A percentile compares a stretch with the other conserved stretches of the same genome.
phyloP scores from a whole-genome alignment of 1,140 invertebrate genomes.

The Samia ricini region DNA sequence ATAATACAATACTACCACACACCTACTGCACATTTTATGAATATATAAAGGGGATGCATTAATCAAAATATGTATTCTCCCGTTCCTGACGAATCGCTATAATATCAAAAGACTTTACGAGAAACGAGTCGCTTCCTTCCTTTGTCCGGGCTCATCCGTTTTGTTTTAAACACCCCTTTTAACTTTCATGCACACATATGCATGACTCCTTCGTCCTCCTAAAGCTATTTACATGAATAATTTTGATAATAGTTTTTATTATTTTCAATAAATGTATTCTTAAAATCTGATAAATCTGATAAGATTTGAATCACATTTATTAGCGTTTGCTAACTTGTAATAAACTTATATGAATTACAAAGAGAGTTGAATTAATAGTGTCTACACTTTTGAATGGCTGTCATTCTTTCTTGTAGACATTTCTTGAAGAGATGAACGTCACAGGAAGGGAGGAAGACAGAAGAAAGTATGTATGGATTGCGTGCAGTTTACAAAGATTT shows the following conservation, averaged over 20 bases:
- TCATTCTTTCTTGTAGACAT: no score
- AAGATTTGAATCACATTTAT: no score
- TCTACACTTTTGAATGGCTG: no score
- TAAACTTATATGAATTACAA: no score
- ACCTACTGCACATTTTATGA: neutral
- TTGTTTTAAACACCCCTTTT: slow-evolving; percentile 76
- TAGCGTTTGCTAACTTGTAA: no score
- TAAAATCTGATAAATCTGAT: no score
- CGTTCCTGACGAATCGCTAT: slow-evolving; percentile 41
- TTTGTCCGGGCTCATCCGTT: slow-evolving; percentile 74
- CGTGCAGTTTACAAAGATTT: no score
- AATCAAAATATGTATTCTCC: slow-evolving; percentile 67
- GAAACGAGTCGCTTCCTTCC: slow-evolving; percentile 62
- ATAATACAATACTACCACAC: neutral
- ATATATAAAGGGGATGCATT: slow-evolving; percentile 50
- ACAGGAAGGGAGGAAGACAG: no score
- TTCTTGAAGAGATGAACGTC: no score
- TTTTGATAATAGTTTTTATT: neutral
- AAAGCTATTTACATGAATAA: slow-evolving; percentile 14
- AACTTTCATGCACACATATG: slow-evolving; percentile 68
- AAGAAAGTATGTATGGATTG: no score
- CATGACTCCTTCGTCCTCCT: slow-evolving; percentile 50
- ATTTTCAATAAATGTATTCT: no score
- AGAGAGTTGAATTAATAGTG: no score
- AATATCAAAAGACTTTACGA: slow-evolving; percentile 62